Conservation (phyloP, 2,888 invertebrate species). For the Sminthurinus aureus region DNA sequence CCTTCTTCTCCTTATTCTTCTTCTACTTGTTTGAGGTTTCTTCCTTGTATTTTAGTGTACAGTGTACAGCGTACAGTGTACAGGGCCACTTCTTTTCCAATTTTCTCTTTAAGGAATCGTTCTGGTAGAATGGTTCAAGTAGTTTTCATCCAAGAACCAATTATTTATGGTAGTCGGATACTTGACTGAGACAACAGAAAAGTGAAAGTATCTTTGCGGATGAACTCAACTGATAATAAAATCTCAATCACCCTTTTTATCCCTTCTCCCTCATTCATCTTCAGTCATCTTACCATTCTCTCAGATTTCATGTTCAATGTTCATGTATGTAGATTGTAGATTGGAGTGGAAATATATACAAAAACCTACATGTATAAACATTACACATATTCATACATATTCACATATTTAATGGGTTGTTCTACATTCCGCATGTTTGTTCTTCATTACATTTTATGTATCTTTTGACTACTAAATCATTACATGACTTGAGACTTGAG, state of each 20-base stretch:
- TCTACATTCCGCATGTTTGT: too few species aligned
- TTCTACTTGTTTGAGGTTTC: background rate
- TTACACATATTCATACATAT: too few species aligned
- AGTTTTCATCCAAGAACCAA: background rate
- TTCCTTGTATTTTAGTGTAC: too few species aligned
- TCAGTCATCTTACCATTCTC: too few species aligned
- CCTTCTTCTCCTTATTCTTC: background rate
- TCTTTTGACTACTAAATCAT: background rate
- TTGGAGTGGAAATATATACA: too few species aligned
- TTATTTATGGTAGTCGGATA: background rate
- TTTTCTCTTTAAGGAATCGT: background rate
- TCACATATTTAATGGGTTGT: too few species aligned
- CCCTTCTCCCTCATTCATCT: too few species aligned
- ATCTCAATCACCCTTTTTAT: background rate
- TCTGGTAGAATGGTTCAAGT: background rate
- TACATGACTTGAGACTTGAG: background rate
- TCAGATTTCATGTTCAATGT: too few species aligned
- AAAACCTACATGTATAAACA: too few species aligned
- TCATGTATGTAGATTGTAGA: too few species aligned
- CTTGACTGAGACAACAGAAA: background rate
- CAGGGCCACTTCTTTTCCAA: too few species aligned
- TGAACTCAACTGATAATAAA: background rate
- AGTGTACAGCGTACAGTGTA: too few species aligned
- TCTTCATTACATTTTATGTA: background rate
- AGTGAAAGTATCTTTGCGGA: background rate